Conservation (phyloP, 37 sponge, comb jelly and placozoan species). For the Oscarella lobularis region DNA sequence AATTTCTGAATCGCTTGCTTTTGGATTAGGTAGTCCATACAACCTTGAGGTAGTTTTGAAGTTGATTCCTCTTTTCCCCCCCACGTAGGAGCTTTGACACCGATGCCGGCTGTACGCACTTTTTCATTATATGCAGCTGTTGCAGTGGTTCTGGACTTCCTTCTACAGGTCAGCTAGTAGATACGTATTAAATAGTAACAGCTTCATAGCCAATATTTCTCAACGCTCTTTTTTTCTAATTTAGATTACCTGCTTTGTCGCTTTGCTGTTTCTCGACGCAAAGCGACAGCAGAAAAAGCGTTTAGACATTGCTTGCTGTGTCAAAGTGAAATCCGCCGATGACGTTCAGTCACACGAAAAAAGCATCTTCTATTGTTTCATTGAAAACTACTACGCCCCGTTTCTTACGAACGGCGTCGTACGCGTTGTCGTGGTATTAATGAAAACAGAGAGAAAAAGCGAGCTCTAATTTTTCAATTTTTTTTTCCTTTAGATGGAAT, state of each 20-base stretch:
- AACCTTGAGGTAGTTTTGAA: neutral
- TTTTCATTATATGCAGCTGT: constrained; percentile 93
- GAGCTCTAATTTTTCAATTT: too few relatives aligned
- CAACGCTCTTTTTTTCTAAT: neutral
- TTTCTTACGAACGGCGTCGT: neutral
- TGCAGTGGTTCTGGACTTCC: constrained; percentile 91
- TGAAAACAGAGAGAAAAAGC: too few relatives aligned
- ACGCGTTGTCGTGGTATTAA: neutral
- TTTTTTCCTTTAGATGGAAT: constrained; percentile 28
- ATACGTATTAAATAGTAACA: neutral
- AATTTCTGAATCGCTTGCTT: constrained; percentile 74
- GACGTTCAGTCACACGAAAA: neutral
- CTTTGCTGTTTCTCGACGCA: constrained; percentile 56
- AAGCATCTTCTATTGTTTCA: neutral
- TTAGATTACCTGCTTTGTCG: constrained; percentile 59
- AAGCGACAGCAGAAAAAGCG: constrained; percentile 38
- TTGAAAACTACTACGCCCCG: neutral
- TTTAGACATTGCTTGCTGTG: constrained; percentile 29
- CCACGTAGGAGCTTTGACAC: constrained; percentile 50
- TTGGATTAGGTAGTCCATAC: constrained; percentile 26
- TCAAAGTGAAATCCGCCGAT: neutral
- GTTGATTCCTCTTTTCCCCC: neutral
- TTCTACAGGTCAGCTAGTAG: constrained; percentile 2
- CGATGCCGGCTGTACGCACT: constrained; percentile 90
- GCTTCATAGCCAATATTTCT: neutral